phyloP scores from a whole-genome alignment of 1,140 invertebrate genomes.

The Trinorchestia longiramus region DNA sequence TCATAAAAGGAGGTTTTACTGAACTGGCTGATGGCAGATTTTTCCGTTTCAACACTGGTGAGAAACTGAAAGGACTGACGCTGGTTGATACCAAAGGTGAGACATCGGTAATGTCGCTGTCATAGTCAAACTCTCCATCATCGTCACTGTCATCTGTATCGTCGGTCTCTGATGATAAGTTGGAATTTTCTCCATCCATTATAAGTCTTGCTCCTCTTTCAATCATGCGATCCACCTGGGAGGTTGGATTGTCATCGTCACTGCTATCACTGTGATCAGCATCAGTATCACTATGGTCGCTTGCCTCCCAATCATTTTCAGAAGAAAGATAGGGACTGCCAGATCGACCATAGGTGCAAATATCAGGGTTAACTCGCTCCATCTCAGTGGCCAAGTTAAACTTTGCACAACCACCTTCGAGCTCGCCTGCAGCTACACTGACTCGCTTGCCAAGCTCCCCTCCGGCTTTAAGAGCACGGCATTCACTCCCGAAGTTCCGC shows the following conservation, averaged over 20 bases:
- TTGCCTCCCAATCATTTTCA: conserved; percentile 64
- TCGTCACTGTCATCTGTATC: conserved; percentile 60
- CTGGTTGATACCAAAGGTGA: conserved; percentile 64
- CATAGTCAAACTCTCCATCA: conserved; percentile 60
- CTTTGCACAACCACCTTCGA: conserved; percentile 56
- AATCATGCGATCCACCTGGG: conserved; percentile 66
- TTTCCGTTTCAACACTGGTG: conserved; percentile 61
- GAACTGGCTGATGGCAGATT: conserved; percentile 19
- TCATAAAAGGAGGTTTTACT: not conserved
- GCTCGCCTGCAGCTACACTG: conserved; percentile 45
- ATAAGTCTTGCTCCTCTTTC: conserved; percentile 63
- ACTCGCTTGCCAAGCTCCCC: conserved; percentile 52
- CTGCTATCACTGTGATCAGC: conserved; percentile 65
- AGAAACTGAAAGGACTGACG: conserved; percentile 64
- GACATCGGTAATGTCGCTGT: conserved; percentile 66
- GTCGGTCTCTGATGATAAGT: conserved; percentile 64
- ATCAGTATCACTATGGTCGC: conserved; percentile 64
- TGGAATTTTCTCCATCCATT: conserved; percentile 66
- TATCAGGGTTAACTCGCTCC: conserved; percentile 48
- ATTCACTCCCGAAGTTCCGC: conserved; percentile 44
- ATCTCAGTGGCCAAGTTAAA: conserved; percentile 57
- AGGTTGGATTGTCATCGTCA: conserved; percentile 66
- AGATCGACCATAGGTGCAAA: conserved; percentile 50
- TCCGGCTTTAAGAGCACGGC: conserved; percentile 55
- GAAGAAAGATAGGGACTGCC: conserved; percentile 56